These are phyloP conservation scores for Aix galericulata DNA, from an alignment of 2,113 vertebrate species.

Conservation along the genomic window DNA sequence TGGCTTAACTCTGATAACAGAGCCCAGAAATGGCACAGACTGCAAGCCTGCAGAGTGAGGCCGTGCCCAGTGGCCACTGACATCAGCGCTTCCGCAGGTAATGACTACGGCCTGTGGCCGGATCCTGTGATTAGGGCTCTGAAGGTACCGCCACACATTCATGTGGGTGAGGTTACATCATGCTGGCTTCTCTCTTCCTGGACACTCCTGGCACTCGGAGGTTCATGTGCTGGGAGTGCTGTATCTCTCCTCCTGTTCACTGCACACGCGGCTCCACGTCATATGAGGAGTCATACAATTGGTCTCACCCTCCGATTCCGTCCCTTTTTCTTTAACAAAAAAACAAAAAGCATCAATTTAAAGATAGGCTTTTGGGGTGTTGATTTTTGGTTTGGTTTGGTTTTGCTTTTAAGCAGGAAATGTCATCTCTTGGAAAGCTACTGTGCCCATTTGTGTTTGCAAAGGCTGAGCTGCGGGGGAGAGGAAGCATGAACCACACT, in stretches of 20 bases:
- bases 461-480: not conserved
- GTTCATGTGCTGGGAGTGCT: not conserved
- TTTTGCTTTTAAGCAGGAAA: not conserved
- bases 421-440: not conserved
- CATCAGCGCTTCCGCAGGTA: fast-evolving
- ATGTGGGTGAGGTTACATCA: not conserved
- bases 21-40: not conserved
- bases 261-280: fast-evolving
- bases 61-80: not conserved
- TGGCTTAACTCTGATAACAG: not conserved
- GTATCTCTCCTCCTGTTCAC: not conserved
- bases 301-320: not conserved
- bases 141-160: not conserved
- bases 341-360: not conserved
- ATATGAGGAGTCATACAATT: not conserved
- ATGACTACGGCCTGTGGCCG: not conserved
- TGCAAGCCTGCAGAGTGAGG: not conserved
- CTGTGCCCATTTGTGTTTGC: not conserved
- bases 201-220: not conserved
- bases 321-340: not conserved
- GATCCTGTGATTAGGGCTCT: not conserved
- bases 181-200: not conserved
- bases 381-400: not conserved
- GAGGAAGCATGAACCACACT: not conserved
- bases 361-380: not conserved